A percentile compares a stretch with the other conserved stretches of the same genome.
Evolutionary conservation across 2,113 vertebrate genomes (phyloP).

Genomic region (Physeter macrocephalus): DNA sequence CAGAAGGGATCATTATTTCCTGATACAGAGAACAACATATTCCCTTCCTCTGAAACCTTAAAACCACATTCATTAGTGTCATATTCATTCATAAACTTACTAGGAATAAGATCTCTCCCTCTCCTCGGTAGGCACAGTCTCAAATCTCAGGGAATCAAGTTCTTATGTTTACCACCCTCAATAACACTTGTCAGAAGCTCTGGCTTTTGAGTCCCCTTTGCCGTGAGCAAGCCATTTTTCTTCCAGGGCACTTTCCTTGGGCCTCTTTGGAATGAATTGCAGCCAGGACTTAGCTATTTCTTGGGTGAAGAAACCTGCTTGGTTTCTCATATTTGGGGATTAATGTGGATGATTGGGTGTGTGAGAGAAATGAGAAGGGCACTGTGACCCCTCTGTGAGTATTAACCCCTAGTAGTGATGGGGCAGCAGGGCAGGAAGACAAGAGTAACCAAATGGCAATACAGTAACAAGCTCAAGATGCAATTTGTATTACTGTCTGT

Average conservation of each 20-base stretch:
- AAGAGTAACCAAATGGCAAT: not conserved
- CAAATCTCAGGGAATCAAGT: not conserved
- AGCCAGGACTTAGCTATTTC: not conserved
- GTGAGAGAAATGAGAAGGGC: not conserved
- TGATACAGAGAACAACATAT: not conserved
- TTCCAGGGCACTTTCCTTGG: not conserved
- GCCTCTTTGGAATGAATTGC: not conserved
- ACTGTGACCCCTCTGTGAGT: accelerated
- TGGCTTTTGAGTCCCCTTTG: not conserved
- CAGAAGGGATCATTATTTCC: not conserved
- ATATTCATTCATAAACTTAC: not conserved
- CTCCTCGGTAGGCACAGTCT: not conserved
- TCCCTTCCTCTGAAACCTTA: not conserved
- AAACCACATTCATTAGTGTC: not conserved
- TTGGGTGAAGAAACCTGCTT: not conserved
- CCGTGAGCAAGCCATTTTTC: not conserved
- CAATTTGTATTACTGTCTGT: not conserved
- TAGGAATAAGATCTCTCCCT: not conserved
- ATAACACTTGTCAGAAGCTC: not conserved
- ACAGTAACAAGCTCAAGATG: not conserved
- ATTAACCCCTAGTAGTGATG: not conserved
- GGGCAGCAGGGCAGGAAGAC: not conserved
- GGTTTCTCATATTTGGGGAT: not conserved
- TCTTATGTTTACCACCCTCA: not conserved
- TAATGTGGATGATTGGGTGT: not conserved